Percentiles rank a stretch among this genome's conserved stretches.
phyloP scores from a whole-genome alignment of 2,888 invertebrate genomes.

The Hartigia nigra region DNA sequence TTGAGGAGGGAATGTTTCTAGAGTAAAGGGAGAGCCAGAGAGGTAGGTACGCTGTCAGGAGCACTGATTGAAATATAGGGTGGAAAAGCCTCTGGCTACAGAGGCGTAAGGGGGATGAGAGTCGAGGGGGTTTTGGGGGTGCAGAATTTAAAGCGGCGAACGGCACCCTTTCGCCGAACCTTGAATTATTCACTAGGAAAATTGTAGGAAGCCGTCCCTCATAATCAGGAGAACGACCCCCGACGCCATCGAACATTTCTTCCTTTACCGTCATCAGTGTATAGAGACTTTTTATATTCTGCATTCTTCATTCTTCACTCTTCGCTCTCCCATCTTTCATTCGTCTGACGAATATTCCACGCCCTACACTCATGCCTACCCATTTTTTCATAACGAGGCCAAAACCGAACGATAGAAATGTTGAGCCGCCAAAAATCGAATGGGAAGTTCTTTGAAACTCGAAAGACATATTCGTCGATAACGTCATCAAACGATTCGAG shows the following conservation, averaged over 20 bases:
- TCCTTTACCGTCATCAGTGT: not conserved
- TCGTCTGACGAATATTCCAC: not conserved
- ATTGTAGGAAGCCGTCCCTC: conserved; percentile 46
- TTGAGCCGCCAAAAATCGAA: not conserved
- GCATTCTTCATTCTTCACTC: not conserved
- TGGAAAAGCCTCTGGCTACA: conserved; percentile 55
- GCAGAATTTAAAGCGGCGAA: conserved; percentile 54
- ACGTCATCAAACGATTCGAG: not conserved
- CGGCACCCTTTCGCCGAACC: conserved; percentile 50
- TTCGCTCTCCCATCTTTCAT: not conserved
- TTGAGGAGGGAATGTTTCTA: conserved; percentile 14
- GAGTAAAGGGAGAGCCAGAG: not conserved
- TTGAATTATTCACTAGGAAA: conserved; percentile 56
- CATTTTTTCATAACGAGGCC: not conserved
- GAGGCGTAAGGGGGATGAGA: conserved; percentile 25
- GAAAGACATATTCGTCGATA: too few relatives aligned
- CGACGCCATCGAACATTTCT: not conserved
- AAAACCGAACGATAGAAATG: not conserved
- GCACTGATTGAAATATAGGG: conserved; percentile 63
- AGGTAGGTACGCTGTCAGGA: conserved; percentile 52
- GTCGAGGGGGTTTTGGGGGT: conserved; percentile 38
- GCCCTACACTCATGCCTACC: not conserved
- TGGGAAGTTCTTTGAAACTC: too few relatives aligned
- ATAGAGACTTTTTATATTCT: not conserved
- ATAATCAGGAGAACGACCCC: conserved; percentile 34